Conservation (phyloP, 2,113 vertebrate genomes). For the Ceratotherium simum region DNA sequence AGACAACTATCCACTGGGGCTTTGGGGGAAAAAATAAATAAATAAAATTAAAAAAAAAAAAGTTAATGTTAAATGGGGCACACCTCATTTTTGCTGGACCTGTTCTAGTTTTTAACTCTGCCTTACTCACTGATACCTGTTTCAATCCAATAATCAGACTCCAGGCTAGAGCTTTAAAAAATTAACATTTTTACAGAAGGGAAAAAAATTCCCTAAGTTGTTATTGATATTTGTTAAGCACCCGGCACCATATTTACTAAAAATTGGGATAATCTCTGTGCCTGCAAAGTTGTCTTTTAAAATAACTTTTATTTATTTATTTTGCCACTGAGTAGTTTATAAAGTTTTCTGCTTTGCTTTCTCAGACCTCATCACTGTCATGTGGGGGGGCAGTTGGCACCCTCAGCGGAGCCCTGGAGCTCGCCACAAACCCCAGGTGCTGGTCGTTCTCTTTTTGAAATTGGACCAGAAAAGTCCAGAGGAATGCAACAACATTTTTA, state of each 20-base stretch:
- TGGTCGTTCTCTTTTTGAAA: constrained; percentile 44
- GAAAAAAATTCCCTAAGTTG: not conserved
- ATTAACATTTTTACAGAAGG: not conserved
- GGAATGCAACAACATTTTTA: constrained; percentile 60
- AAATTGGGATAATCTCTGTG: not conserved
- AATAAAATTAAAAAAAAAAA: not conserved
- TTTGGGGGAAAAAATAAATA: no score
- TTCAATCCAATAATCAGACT: constrained; percentile 13
- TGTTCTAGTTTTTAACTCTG: constrained; percentile 13
- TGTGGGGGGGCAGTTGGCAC: no score
- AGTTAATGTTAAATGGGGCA: not conserved
- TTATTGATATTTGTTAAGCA: constrained; percentile 24
- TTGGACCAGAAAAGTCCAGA: constrained; percentile 49
- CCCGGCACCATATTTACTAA: not conserved
- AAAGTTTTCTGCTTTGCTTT: constrained; percentile 19
- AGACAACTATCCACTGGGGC: no score
- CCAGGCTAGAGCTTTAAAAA: constrained; percentile 13
- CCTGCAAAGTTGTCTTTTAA: constrained; percentile 27
- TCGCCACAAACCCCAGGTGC: not conserved
- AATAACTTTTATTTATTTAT: not conserved
- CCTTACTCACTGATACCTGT: not conserved
- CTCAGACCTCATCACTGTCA: not conserved
- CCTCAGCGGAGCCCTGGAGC: no score
- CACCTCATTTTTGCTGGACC: not conserved
- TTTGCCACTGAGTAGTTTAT: not conserved